Base-by-base conservation (phyloP, 64 coral and sea anemone species). In the Acropora yongei region DNA sequence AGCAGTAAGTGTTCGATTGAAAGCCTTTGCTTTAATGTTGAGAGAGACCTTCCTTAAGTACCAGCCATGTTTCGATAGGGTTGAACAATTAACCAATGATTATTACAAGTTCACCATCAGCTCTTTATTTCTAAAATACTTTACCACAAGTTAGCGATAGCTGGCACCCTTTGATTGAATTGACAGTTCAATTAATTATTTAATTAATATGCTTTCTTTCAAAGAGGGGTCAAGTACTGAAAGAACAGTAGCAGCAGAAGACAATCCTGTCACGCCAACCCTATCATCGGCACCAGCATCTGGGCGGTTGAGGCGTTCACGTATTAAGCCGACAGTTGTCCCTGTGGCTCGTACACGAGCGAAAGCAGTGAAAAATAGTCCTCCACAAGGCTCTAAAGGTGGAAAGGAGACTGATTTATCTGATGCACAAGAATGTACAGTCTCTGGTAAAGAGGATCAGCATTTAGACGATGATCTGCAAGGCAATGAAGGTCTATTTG, bases 311-410 rank as follows among this genome's bases (percentile, higher is more conserved):
- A 69, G 82, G 49, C 68, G 82, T 17, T 85, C 82, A 49, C 82
- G 82, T 45, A 85, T 85, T 8, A 85, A 85, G 45, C 82, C 82
- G 18, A 45, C 45, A 30, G 82, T 85, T 45, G 40, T 46, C 2
- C n/a, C 82, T 20, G 82, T 85, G 65, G 17, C 63, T 16, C 82
- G 82, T 66, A 14, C 63, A 48, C 82, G 65, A 48, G 9, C 63
- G 6, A 55, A 71, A 85, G 65, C 30, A 46, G 42, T 1, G 3
- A 14, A 65, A 71, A 14, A 45, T 16, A 4, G 1, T 16, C 17
- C 43, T 40, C 44, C 19, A 20, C 16, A 30, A 69, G 41, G 2
- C 7, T n/a, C 17, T 49, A 65, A 2, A 12, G n/a, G 8, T 9
- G 17, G 0, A 85, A 85, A 85, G 18, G 82, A 85, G 8, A n/a